phyloP scores from a whole-genome alignment of 1,140 invertebrate species.

The Brachionus koreanus region DNA sequence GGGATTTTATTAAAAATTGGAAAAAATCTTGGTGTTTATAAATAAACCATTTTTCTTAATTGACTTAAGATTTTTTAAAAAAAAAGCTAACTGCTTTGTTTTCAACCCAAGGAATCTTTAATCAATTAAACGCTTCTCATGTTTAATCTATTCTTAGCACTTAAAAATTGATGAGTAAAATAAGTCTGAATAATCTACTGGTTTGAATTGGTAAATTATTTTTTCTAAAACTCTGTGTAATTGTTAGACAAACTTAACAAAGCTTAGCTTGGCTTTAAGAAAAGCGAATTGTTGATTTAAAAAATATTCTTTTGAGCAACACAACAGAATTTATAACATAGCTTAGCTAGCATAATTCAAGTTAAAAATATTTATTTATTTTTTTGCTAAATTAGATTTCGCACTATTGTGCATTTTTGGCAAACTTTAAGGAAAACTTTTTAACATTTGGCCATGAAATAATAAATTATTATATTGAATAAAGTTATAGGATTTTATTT shows the following conservation, averaged over 20 bases:
- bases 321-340: background rate
- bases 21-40: no score
- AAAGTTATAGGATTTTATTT: no score
- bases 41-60: background rate
- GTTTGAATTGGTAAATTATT: background rate
- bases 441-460: background rate
- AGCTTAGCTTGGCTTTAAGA: background rate
- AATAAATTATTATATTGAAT: no score
- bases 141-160: background rate
- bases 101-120: background rate
- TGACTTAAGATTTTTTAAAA: background rate
- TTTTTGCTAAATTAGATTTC: background rate
- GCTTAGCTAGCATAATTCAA: background rate
- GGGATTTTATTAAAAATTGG: no score
- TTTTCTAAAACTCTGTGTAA: background rate
- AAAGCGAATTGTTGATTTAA: background rate
- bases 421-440: background rate
- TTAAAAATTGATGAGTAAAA: background rate
- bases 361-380: background rate
- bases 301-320: background rate
- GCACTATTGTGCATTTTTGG: background rate
- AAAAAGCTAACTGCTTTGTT: background rate
- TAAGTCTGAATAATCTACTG: background rate
- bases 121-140: background rate
- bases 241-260: background rate